Conservation (phyloP, 2,888 invertebrate genomes). For the Ctenicera cuprea region DNA sequence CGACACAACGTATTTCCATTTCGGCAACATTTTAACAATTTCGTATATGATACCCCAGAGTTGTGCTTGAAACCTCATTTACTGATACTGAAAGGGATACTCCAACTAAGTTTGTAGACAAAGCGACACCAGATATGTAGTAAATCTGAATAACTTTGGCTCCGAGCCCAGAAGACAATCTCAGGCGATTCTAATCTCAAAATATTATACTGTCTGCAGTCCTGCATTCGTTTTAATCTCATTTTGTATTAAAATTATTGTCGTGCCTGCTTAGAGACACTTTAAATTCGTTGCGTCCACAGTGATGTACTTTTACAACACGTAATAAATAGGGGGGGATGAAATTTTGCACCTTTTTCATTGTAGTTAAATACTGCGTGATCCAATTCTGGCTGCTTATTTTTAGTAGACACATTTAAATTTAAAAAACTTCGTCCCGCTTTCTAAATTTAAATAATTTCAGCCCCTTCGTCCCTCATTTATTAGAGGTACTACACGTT, state of each 20-base stretch:
- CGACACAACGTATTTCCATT: not conserved
- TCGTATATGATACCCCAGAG: not conserved
- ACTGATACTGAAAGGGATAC: not conserved
- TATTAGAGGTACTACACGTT: too few species aligned
- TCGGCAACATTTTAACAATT: not conserved
- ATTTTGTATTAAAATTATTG: slow-evolving; percentile 30
- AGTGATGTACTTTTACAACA: too few species aligned
- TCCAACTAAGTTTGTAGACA: slow-evolving; percentile 32
- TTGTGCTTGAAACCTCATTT: not conserved
- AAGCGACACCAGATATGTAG: slow-evolving; percentile 41
- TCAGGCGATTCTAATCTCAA: slow-evolving; percentile 36
- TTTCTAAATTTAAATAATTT: too few species aligned
- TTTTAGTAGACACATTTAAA: too few species aligned
- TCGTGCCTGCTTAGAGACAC: not conserved
- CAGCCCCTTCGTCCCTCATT: too few species aligned
- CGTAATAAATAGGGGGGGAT: too few species aligned
- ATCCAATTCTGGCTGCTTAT: too few species aligned
- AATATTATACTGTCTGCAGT: slow-evolving; percentile 36
- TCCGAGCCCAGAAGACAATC: slow-evolving; percentile 35
- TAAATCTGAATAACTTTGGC: slow-evolving; percentile 43
- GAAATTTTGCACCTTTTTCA: too few species aligned
- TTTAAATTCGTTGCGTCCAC: too few species aligned
- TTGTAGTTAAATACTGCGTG: too few species aligned
- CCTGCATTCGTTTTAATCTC: slow-evolving; percentile 35
- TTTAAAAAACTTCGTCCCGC: too few species aligned